phyloP scores from a whole-genome alignment of 2,888 invertebrate genomes.

The Mesochorus sp. region DNA sequence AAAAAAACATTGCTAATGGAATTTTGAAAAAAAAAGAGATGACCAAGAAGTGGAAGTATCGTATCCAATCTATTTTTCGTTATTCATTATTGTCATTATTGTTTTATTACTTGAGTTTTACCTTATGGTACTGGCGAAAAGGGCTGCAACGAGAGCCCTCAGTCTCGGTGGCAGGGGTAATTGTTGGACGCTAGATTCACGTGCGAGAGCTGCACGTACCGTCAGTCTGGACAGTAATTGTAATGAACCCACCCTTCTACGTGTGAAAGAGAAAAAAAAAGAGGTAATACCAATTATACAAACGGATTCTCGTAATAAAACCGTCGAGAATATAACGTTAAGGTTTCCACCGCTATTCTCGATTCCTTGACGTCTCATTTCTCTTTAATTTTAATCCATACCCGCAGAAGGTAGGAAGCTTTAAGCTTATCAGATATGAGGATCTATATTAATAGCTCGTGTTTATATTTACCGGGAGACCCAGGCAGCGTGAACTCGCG shows the following conservation, averaged over 20 bases:
- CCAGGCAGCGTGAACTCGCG: conserved; percentile 96
- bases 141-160: conserved; percentile 91
- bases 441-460: neutral
- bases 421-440: neutral
- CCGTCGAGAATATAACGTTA: neutral
- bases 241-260: conserved; percentile 92
- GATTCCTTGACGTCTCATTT: conserved; percentile 10
- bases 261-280: conserved; percentile 26
- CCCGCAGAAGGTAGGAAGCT: too few species aligned
- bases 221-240: conserved; percentile 94
- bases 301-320: too few species aligned
- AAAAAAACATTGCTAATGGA: too few species aligned
- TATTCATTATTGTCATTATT: neutral
- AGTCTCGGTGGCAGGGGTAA: conserved; percentile 95
- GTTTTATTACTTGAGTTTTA: conserved; percentile 56
- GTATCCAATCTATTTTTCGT: too few species aligned
- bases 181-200: conserved; percentile 89
- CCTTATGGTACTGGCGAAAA: conserved; percentile 95
- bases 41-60: too few species aligned
- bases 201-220: conserved; percentile 89
- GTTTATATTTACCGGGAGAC: conserved; percentile 85
- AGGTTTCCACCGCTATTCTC: conserved; percentile 12
- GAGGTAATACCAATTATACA: too few species aligned
- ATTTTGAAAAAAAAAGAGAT: too few species aligned
- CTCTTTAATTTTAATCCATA: conserved; percentile 15